phyloP scores from a whole-genome alignment of 37 sponge, comb jelly and placozoan species.

The Eunapius fragilis region DNA sequence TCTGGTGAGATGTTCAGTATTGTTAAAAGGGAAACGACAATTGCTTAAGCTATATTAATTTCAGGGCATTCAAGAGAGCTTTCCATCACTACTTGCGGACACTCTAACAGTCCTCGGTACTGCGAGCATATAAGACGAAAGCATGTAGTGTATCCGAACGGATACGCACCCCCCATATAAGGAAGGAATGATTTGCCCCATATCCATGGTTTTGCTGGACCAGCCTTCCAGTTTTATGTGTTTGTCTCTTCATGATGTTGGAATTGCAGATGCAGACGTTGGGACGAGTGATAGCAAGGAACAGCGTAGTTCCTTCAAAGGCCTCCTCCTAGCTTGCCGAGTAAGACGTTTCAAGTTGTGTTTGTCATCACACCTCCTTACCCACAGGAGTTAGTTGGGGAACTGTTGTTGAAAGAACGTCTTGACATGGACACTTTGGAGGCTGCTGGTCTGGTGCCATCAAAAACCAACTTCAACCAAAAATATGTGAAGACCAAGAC shows the following conservation, averaged over 20 bases:
- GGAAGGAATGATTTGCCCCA: background rate
- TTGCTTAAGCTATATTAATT: background rate
- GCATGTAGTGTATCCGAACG: background rate
- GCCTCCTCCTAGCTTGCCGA: conserved; percentile 29
- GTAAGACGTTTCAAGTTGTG: conserved; percentile 48
- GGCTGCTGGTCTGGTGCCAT: conserved; percentile 68
- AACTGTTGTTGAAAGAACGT: conserved; percentile 83
- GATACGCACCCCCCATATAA: background rate
- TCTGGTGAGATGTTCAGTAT: conserved; percentile 29
- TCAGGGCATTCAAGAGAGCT: conserved; percentile 21
- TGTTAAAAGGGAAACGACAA: background rate
- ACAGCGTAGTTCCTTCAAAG: conserved; percentile 28
- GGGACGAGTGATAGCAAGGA: conserved; percentile 41
- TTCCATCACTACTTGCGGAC: conserved; percentile 68
- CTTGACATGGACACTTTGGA: conserved; percentile 93
- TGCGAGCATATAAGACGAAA: background rate
- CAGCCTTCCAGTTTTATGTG: background rate
- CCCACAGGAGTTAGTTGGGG: conserved; percentile 59
- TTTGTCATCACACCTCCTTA: conserved; percentile 3
- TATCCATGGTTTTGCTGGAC: background rate
- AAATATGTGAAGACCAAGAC: conserved; percentile 91
- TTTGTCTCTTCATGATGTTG: background rate
- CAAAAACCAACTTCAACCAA: conserved; percentile 84
- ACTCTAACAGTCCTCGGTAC: conserved; percentile 56
- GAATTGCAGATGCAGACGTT: conserved; percentile 63